phyloP scores from a whole-genome alignment of 1,140 invertebrate species.

The Drosophila busckii region DNA sequence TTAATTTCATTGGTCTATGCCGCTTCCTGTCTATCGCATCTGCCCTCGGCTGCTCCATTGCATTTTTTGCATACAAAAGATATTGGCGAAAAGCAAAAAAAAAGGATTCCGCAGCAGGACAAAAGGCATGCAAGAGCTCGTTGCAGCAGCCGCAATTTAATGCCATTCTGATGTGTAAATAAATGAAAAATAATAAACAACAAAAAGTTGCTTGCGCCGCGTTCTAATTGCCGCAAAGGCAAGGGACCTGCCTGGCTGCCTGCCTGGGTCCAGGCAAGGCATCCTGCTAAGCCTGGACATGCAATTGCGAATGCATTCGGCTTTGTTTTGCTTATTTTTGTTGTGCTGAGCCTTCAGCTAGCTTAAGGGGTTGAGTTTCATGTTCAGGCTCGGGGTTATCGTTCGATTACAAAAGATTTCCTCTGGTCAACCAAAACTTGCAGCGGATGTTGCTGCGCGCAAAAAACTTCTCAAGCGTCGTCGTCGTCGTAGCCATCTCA shows the following conservation, averaged over 20 bases:
- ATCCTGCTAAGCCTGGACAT: slow-evolving; percentile 73
- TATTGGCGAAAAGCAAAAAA: slow-evolving; percentile 29
- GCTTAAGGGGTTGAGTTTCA: slow-evolving; percentile 68
- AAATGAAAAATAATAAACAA: slow-evolving; percentile 39
- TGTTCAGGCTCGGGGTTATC: slow-evolving; percentile 66
- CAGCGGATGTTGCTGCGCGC: slow-evolving; percentile 54
- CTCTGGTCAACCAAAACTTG: slow-evolving; percentile 63
- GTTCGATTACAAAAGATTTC: slow-evolving; percentile 73
- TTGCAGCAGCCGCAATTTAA: slow-evolving; percentile 53
- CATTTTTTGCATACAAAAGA: slow-evolving; percentile 59
- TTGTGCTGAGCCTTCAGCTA: background rate
- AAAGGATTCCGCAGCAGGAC: slow-evolving; percentile 32
- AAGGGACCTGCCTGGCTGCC: slow-evolving; percentile 54
- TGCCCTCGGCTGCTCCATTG: slow-evolving; percentile 26
- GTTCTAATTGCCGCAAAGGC: slow-evolving; percentile 68
- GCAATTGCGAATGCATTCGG: slow-evolving; percentile 68
- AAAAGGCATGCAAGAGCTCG: slow-evolving; percentile 51
- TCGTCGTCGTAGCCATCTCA: no score
- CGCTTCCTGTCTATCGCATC: slow-evolving; percentile 48
- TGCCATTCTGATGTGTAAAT: slow-evolving; percentile 69
- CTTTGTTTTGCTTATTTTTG: slow-evolving; percentile 44
- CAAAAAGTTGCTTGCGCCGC: slow-evolving; percentile 18
- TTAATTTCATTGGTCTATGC: slow-evolving; percentile 72
- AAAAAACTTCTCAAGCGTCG: slow-evolving; percentile 23
- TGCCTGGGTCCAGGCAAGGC: slow-evolving; percentile 25